Evolutionary conservation across 2,113 vertebrate genomes (phyloP).

Genomic region (Limnothrissa miodon): DNA sequence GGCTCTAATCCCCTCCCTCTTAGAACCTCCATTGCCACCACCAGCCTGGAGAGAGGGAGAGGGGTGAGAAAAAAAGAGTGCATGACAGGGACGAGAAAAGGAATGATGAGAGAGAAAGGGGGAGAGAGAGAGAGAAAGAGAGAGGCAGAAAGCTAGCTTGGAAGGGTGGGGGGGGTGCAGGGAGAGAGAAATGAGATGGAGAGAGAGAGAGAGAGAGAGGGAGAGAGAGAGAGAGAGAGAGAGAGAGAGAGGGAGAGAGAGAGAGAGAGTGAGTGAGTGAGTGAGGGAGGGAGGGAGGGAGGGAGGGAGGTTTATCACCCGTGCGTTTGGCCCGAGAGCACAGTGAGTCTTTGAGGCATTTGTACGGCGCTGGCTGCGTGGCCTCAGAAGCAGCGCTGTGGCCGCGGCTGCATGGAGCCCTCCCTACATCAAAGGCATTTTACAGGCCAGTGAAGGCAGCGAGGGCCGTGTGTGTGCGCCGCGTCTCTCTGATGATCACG

Average conservation of each 20-base stretch:
- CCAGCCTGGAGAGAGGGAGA: background rate
- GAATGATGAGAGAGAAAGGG: background rate
- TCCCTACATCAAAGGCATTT: background rate
- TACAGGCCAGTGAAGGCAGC: background rate
- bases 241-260: background rate
- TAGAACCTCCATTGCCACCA: background rate
- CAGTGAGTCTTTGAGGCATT: background rate
- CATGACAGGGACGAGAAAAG: too few relatives aligned
- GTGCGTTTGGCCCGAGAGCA: background rate
- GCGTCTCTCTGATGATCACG: background rate
- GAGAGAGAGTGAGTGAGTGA: background rate
- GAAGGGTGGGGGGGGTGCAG: too few relatives aligned
- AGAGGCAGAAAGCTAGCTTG: background rate
- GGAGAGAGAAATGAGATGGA: background rate
- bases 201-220: background rate
- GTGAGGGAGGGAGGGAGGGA: background rate
- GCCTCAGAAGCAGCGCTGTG: background rate
- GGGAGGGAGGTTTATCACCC: background rate
- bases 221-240: background rate
- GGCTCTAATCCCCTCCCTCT: conserved; percentile 33
- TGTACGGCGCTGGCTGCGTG: background rate
- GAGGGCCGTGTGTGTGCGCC: too few relatives aligned
- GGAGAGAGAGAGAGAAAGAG: background rate
- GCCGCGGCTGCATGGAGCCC: background rate
- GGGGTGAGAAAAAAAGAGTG: background rate